phyloP scores from a whole-genome alignment of 2,113 vertebrate genomes.

The Salvator merianae region DNA sequence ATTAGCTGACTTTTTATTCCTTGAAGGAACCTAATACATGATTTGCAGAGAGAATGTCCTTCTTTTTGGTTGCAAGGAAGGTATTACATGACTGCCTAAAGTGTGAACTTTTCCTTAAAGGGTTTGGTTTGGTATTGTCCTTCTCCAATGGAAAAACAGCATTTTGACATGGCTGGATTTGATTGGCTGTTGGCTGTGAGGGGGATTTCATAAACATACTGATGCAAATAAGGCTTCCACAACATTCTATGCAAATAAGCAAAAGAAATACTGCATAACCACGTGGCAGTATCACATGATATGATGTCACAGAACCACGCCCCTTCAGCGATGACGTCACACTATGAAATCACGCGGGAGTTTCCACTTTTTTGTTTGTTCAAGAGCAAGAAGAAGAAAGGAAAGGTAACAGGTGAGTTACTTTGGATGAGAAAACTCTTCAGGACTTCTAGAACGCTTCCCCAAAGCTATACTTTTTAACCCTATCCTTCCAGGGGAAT shows the following conservation, averaged over 20 bases:
- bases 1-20: background rate
- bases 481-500: conserved; percentile 4
- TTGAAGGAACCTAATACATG: background rate
- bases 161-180: background rate
- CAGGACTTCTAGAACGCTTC: background rate
- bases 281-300: conserved; percentile 33
- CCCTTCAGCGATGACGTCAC: background rate
- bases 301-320: background rate
- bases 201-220: background rate
- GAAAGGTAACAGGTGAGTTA: background rate
- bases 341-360: conserved; percentile 51
- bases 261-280: background rate
- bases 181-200: conserved; percentile 52
- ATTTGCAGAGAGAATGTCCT: background rate
- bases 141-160: conserved; percentile 45
- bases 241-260: background rate
- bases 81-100: background rate
- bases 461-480: background rate
- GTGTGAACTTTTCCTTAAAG: conserved; percentile 20
- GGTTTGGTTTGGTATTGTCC: background rate
- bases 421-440: fast-evolving
- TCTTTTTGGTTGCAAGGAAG: background rate
- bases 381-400: background rate
- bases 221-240: conserved; percentile 31
- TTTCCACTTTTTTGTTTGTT: background rate